A percentile compares a stretch with the other conserved stretches of the same genome.
These are phyloP conservation scores for Astropecten irregularis DNA, from an alignment of 53 echinoderm and acorn worm species.

Conservation along the genomic window DNA sequence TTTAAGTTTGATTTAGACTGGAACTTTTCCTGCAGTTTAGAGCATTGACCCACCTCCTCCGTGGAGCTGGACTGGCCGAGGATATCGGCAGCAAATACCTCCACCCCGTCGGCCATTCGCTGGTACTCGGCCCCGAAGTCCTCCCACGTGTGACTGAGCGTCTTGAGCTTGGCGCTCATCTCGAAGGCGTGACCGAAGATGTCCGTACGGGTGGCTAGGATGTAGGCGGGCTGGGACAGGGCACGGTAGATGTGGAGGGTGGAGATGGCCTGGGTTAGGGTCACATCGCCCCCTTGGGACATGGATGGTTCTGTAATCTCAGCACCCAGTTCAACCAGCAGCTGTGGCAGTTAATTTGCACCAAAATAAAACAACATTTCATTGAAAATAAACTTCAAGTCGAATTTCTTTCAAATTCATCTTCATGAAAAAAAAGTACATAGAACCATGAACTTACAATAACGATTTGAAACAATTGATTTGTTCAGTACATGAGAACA, in stretches of 20 bases:
- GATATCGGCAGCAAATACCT: conserved; percentile 34
- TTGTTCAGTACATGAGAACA: too few species aligned
- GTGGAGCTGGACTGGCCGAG: conserved; percentile 30
- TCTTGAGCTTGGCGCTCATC: conserved; percentile 16
- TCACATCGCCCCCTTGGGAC: conserved; percentile 19
- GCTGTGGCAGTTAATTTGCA: background rate
- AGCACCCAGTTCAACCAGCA: conserved; percentile 7
- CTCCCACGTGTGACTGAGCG: conserved; percentile 20
- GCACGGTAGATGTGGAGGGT: conserved; percentile 53
- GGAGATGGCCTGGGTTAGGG: conserved; percentile 33
- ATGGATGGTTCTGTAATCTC: background rate
- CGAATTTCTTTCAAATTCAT: too few species aligned
- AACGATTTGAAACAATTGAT: too few species aligned
- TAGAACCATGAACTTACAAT: too few species aligned
- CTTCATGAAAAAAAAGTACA: too few species aligned
- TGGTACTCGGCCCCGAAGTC: conserved; percentile 36
- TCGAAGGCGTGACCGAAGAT: conserved; percentile 46
- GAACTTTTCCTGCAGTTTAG: too few species aligned
- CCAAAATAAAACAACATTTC: background rate
- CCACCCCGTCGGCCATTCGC: conserved; percentile 13
- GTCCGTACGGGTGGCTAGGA: conserved; percentile 38
- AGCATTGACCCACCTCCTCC: conserved; percentile 38
- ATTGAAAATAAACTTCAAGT: too few species aligned
- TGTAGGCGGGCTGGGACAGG: conserved; percentile 49
- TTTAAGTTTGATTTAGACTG: too few species aligned